phyloP scores from a whole-genome alignment of 2,797 vertebrate genomes.

The Sparus aurata region DNA sequence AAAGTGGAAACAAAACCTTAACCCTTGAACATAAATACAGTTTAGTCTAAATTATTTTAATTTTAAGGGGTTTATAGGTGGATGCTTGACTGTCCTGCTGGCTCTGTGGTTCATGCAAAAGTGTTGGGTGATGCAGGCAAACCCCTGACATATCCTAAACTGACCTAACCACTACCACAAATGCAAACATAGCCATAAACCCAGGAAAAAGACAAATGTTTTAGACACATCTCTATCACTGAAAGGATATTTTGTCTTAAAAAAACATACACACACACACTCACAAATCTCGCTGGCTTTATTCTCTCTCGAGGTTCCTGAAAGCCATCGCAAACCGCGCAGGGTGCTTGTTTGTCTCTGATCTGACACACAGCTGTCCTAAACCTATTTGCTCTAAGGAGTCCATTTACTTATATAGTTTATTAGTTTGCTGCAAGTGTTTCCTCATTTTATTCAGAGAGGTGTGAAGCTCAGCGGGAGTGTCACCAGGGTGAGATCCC shows the following conservation, averaged over 20 bases:
- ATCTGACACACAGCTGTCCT: conserved; percentile 52
- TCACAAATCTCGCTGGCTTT: conserved; percentile 22
- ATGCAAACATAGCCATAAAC: conserved; percentile 11
- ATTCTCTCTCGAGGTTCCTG: conserved; percentile 21
- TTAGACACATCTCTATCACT: conserved; percentile 20
- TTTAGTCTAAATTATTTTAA: conserved; percentile 13
- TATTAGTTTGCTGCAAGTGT: conserved; percentile 70
- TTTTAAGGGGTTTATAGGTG: conserved; percentile 8
- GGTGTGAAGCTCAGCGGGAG: conserved; percentile 68
- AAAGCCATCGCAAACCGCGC: conserved; percentile 30
- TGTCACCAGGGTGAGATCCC: conserved; percentile 73
- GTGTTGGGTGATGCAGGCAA: conserved; percentile 13
- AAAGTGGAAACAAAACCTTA: conserved; percentile 24
- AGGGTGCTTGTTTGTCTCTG: conserved; percentile 47
- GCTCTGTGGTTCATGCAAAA: conserved; percentile 20
- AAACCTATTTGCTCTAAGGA: conserved; percentile 48
- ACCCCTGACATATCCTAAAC: not conserved
- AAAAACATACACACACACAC: not conserved
- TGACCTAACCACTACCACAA: conserved; percentile 6
- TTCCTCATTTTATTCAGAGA: conserved; percentile 79
- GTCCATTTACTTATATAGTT: conserved; percentile 49
- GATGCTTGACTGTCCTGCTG: conserved; percentile 1
- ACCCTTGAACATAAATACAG: conserved; percentile 9
- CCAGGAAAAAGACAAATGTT: conserved; percentile 3
- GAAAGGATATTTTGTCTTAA: conserved; percentile 7